Evolutionary conservation across 2,797 vertebrate species (phyloP), one percentile per base, ranked within the genome.

Genomic region (Synanceia verrucosa): DNA sequence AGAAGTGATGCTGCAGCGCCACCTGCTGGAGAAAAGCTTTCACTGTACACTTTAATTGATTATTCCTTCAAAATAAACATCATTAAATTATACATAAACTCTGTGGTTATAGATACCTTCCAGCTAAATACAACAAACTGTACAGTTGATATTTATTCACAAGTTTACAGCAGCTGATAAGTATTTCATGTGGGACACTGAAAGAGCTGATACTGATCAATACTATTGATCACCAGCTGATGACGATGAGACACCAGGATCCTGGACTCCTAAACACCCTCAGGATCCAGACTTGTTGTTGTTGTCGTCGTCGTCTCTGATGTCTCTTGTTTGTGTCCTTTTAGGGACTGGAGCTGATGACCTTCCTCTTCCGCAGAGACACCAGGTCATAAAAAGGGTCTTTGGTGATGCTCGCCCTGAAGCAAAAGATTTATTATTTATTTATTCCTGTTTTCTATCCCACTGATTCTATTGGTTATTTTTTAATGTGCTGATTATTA

Each of bases 301-400:
- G 0, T 16, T 43, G 36, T 16, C 29, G 37, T 21, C 10, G 6
- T 31, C 21, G 10, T 16, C 13, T 18, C n/a, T 41, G 16, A 41
- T 41, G 7, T 41, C 39, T 39, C 18, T 43, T 8, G 23, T 28
- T 26, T 39, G 70, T 69, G 55, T 76, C 58, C n/a, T 69, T 34
- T 2, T 61, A 67, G 1, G 67, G 56, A 0, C 70, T 37, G 50
- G 74, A 83, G 90, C 39, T 90, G 72, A 94, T 92, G 16, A 97
- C 87, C 82, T 95, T 98, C 88, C 94, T 96, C 91, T 96, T 98
- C 21, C 96, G 93, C 12, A 92, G 85, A 12, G 94, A 92, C 37
- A 98, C 93, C 80, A 98, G 86, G 88, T 99, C 96, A 8, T 96
- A 96, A 82, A 98, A 98, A 47, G 97, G 96, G 67, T 97, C 94